These are phyloP conservation scores for Neodiprion fabricii DNA, from an alignment of 1,140 invertebrate genomes.

Conservation along the genomic window DNA sequence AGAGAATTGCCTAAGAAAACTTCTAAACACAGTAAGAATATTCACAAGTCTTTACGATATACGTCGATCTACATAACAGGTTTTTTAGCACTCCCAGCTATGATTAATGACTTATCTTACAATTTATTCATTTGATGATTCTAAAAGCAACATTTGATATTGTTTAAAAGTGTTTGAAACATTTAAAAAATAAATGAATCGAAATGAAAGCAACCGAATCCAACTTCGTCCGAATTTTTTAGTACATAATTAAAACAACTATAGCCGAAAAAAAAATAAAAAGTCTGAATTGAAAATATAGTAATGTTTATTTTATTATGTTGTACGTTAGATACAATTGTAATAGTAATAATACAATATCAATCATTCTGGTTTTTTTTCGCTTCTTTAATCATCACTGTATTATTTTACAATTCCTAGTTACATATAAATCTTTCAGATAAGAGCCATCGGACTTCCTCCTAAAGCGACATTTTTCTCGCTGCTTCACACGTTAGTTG, in stretches of 20 bases:
- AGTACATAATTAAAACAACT: background rate
- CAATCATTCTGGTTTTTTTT: constrained; percentile 41
- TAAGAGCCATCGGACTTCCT: constrained; percentile 43
- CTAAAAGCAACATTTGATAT: too few species aligned
- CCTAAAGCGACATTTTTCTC: constrained; percentile 5
- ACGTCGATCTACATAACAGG: background rate
- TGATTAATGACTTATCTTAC: too few species aligned
- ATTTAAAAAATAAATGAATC: background rate
- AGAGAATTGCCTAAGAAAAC: constrained; percentile 10
- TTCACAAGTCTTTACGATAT: constrained; percentile 3
- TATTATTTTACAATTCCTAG: constrained; percentile 54
- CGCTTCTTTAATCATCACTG: constrained; percentile 48
- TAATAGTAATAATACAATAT: constrained; percentile 49
- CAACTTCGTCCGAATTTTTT: background rate
- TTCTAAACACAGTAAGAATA: constrained; percentile 29
- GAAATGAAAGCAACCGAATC: background rate
- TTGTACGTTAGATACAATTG: constrained; percentile 54
- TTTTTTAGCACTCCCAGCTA: too few species aligned
- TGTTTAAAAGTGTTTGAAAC: background rate
- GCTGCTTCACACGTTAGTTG: constrained; percentile 9
- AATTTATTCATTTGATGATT: too few species aligned
- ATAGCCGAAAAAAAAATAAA: constrained; percentile 20
- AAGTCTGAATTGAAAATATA: constrained; percentile 52
- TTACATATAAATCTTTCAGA: constrained; percentile 54
- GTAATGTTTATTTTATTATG: constrained; percentile 53